Conservation (phyloP, 2,888 invertebrate genomes). For the Eumacrocentrus americanus region DNA sequence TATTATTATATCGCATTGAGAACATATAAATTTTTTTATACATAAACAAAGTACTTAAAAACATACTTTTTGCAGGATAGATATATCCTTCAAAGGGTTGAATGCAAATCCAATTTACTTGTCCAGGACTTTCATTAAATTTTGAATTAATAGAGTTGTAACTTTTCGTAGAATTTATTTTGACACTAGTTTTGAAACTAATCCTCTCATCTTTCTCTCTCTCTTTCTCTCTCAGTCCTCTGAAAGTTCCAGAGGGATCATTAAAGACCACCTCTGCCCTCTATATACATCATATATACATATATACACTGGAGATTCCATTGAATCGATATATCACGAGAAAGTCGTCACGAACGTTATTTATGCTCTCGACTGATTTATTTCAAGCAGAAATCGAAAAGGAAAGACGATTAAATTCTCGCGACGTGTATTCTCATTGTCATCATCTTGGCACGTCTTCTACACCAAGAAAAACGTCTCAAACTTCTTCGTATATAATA, state of each 20-base stretch:
- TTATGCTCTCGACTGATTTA: conserved; percentile 47
- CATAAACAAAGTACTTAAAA: no score
- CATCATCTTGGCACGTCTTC: not conserved
- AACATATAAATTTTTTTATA: no score
- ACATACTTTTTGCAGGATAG: no score
- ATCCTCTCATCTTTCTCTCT: not conserved
- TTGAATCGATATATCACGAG: conserved; percentile 26
- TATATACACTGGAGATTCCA: conserved; percentile 21
- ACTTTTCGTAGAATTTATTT: conserved; percentile 21
- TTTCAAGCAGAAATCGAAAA: conserved; percentile 37
- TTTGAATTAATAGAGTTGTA: not conserved
- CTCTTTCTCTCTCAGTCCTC: not conserved
- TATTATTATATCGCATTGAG: no score
- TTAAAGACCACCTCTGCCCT: conserved; percentile 21
- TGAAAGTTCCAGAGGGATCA: conserved; percentile 23
- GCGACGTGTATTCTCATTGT: not conserved
- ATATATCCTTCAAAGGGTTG: no score
- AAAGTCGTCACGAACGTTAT: conserved; percentile 37
- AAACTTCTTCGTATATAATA: no score
- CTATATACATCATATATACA: no score
- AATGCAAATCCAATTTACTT: no score
- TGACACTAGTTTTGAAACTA: conserved; percentile 5
- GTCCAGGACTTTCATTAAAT: no score
- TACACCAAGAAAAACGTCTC: not conserved
- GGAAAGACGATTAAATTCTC: conserved; percentile 40